Base-by-base conservation (phyloP, 2,888 invertebrate genomes). In the Halocaridina rubra region DNA sequence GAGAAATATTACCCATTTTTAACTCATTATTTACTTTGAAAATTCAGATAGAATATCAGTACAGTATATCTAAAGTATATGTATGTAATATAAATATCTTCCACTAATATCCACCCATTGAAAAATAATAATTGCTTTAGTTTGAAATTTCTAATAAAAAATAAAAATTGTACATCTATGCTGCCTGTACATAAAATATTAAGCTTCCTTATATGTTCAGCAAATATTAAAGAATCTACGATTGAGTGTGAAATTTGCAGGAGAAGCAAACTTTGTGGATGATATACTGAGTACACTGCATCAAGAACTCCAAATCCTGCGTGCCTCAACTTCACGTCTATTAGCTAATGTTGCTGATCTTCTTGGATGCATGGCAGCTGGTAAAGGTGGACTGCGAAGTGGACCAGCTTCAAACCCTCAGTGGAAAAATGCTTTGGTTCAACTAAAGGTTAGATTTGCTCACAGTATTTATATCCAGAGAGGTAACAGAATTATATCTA, bases 321-420 rank as follows among this genome's bases (percentile, higher is more conserved):
- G 82, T 13, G 74, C 75, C 22, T 79, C 79, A 33, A 90, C 91
- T 24, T 91, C 91, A 0, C 89, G 92, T 19, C 90, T 91, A 1
- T 87, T 92, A 81, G 91, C 91, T 46, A 91, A 90, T 88, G 91
- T 91, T 30, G 92, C 92, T 30, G 92, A 92, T 88, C 89, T 92
- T 4, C 89, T 92, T 33, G 91, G 91, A 3, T 90, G 90, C 72
- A 91, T 91, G 91, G 91, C 92, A 2, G 90, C 90, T 3, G 89
- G 89, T 1, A 89, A 89, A 46, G 92, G 92, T 3, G 92, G 92
- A 2, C 89, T 93, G 46, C 89, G 92, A 67, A 92, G 91, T 89
- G 92, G 92, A 5, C 92, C 92, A 2, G 92, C 92, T 16, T 90
- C 90, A 61, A 92, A 92, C 88, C 89, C 88, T n/a, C 88, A 89